Conservation (phyloP, 2,113 vertebrate genomes). For the Eonycteris spelaea region DNA sequence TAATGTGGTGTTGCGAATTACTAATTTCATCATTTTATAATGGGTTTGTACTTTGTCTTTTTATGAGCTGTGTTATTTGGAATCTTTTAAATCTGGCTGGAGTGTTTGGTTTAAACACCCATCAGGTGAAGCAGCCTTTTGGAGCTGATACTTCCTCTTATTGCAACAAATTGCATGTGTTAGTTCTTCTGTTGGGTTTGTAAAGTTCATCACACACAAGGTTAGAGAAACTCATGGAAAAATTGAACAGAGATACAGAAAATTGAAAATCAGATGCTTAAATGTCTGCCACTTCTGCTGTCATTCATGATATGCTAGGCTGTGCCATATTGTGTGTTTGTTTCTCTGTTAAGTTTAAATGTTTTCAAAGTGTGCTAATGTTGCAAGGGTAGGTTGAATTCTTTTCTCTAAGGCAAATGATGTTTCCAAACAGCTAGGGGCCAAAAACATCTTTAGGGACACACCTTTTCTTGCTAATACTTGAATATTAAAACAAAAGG, state of each 20-base stretch:
- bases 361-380: constrained; percentile 5
- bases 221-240: neutral
- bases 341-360: neutral
- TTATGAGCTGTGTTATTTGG: neutral
- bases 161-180: neutral
- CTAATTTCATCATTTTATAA: neutral
- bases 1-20: constrained; percentile 9
- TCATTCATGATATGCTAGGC: neutral
- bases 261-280: constrained; percentile 25
- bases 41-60: neutral
- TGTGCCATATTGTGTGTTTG: neutral
- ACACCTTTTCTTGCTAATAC: neutral
- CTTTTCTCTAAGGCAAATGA: neutral
- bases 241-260: neutral
- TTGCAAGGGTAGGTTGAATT: neutral
- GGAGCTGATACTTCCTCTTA: neutral
- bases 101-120: neutral
- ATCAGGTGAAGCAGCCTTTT: neutral
- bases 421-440: neutral
- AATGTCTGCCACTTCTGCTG: neutral
- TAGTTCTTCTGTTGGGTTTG: constrained; percentile 26
- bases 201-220: neutral
- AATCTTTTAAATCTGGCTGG: neutral
- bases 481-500: neutral
- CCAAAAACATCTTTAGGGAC: neutral